Evolutionary conservation across 2,888 invertebrate genomes (phyloP), one percentile per base, ranked within the genome.

Genomic region (Philereme transversata): DNA sequence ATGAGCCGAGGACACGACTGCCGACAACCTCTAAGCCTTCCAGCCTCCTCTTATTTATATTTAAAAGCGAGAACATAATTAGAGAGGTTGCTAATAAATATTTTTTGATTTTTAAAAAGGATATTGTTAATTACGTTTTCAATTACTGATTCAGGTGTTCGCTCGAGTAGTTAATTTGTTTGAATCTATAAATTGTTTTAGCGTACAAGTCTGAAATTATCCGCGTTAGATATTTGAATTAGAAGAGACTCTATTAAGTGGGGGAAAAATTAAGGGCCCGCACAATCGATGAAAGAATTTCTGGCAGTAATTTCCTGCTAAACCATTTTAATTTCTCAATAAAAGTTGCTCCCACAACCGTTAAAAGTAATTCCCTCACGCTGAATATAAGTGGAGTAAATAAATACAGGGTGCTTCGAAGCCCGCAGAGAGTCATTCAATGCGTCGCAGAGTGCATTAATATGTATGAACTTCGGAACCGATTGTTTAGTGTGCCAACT

Each of bases 21-120:
- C 72, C 82, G 85, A 88, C 88, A 86, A 83, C 75, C 79, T 74
- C 82, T 89, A 88, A 90, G 88, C 89, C 83, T 85, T 79, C 80
- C 75, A 81, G 84, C 82, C 81, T 76, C 75, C 80, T 76, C 76
- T 78, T 83, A 81, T 82, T 82, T 81, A 82, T 81, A 82, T 79
- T 81, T 79, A 75, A 74, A 74, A 70, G 70, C 76, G 78, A 79
- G 79, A 83, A 85, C 84, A 78, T 76, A 86, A 86, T 85, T 84
- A 82, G 80, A 77, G 77, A 77, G 78, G 71, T 77, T 77, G 77
- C 72, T 69, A 76, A 79, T 81, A 84, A 86, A 79, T 76, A 74
- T 74, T 78, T 76, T 78, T 70, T 61, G 65, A 49, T 66, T 66
- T 67, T 65, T 60, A 72, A 74, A 71, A 71, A 66, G 69, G 70